phyloP scores from a whole-genome alignment of 2,113 vertebrate species.

The Lepidothrix coronata region DNA sequence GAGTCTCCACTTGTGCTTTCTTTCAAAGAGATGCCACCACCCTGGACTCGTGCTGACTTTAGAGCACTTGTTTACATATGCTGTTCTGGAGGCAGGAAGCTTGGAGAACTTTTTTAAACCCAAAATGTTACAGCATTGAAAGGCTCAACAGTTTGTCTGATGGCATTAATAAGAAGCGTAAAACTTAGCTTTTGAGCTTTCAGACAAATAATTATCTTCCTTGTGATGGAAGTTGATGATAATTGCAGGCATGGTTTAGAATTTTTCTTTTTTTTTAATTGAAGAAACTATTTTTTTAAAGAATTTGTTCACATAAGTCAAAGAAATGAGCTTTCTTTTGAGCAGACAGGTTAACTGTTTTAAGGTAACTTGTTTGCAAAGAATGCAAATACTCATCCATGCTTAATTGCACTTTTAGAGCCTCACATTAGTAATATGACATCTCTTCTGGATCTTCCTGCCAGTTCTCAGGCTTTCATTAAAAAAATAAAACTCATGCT shows the following conservation, averaged over 20 bases:
- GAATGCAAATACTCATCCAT: neutral
- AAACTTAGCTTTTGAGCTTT: slow-evolving; percentile 20
- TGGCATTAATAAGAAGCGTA: neutral
- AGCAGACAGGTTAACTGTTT: neutral
- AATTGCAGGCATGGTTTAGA: neutral
- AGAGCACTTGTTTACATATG: neutral
- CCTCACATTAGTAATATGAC: neutral
- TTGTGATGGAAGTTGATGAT: neutral
- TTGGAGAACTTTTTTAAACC: neutral
- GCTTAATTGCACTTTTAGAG: slow-evolving; percentile 4
- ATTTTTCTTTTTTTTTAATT: neutral
- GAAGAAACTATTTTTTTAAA: neutral
- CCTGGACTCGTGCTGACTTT: neutral
- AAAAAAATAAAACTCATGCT: neutral
- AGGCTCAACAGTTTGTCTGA: neutral
- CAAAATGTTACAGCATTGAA: neutral
- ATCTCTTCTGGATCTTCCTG: neutral
- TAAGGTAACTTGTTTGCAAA: neutral
- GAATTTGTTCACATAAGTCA: neutral
- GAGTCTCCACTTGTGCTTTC: neutral
- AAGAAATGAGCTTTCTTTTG: neutral
- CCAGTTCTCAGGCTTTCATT: neutral
- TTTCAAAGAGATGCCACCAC: neutral
- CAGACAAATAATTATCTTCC: slow-evolving; percentile 27
- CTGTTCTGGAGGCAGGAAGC: neutral